Evolutionary conservation across 2,113 vertebrate genomes (phyloP).

Genomic region (Merops nubicus): DNA sequence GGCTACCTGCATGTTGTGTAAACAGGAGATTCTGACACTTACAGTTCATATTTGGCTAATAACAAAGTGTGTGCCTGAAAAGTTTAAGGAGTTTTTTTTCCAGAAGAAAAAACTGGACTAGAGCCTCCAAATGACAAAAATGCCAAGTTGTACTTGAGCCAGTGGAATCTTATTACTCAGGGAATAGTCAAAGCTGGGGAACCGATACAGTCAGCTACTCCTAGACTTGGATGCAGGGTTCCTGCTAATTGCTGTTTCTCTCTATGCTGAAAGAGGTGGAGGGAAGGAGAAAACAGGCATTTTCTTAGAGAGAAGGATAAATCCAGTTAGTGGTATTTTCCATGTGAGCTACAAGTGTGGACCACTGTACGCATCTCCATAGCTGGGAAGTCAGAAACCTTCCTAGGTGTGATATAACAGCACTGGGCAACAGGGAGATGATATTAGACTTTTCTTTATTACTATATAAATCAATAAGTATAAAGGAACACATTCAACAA

Average conservation of each 20-base stretch:
- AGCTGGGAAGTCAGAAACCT: not conserved
- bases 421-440: not conserved
- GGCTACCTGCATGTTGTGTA: not conserved
- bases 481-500: constrained; percentile 22
- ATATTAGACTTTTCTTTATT: not conserved
- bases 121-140: not conserved
- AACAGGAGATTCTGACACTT: not conserved
- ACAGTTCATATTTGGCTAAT: not conserved
- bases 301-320: not conserved
- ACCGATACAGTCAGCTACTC: not conserved
- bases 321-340: not conserved
- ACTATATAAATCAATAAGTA: constrained; percentile 45
- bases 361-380: not conserved
- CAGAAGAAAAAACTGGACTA: not conserved
- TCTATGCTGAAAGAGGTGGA: not conserved
- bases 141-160: not conserved
- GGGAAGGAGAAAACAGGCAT: not conserved
- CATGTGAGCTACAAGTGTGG: not conserved
- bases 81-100: not conserved
- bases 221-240: not conserved
- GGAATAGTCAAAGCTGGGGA: not conserved
- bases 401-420: not conserved
- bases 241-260: not conserved
- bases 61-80: not conserved
- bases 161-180: not conserved